Base-by-base conservation (phyloP, 2,888 invertebrate genomes). In the Drosophila vallismaia region DNA sequence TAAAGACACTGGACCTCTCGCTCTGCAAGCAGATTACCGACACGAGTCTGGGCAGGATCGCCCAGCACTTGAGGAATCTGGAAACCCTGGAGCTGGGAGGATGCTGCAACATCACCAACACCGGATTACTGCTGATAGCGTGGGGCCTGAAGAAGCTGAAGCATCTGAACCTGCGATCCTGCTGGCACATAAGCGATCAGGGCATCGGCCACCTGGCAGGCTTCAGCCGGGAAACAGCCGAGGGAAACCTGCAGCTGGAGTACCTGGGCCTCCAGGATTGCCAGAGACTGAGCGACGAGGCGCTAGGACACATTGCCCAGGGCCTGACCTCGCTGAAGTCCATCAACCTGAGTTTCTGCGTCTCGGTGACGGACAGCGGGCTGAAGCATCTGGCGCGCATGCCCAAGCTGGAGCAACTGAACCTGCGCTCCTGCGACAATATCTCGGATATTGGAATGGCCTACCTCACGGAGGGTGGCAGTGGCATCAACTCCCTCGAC, bases 11-110 rank as follows among this genome's bases (percentile, higher is more conserved):
- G 72, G 97, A 98, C 91, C 93, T 98, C 56, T 97, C 97, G 48
- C 92, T 98, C 64, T 98, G 98, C 92, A 98, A 98, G 92, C 98
- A 98, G 93, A 95, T 98, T 69, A 97, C 97, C n/a, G 98, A 98
- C 92, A 95, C 95, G 29, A 96, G 97, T 54, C 93, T 98, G 28
- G 95, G 95, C 14, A 93, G 95, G 88, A 97, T 98, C 92, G 96
- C 97, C 45, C 96, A 96, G 90, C 95, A 95, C 86, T 92, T 97
- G 51, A 95, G 95, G 91, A 97, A 97, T 92, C 93, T 98, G 67
- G 96, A 97, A 89, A 95, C 95, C 31, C 92, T 98, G 55, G 97
- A 98, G 88, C 92, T 98, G 54, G 98, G 98, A 12, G 98, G 98
- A 1, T 98, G 98, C 92, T 95, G 96, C 89, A 96, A 97, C 91